These are phyloP conservation scores for Apteryx mantelli DNA, from an alignment of 2,113 vertebrate genomes.

Conservation along the genomic window DNA sequence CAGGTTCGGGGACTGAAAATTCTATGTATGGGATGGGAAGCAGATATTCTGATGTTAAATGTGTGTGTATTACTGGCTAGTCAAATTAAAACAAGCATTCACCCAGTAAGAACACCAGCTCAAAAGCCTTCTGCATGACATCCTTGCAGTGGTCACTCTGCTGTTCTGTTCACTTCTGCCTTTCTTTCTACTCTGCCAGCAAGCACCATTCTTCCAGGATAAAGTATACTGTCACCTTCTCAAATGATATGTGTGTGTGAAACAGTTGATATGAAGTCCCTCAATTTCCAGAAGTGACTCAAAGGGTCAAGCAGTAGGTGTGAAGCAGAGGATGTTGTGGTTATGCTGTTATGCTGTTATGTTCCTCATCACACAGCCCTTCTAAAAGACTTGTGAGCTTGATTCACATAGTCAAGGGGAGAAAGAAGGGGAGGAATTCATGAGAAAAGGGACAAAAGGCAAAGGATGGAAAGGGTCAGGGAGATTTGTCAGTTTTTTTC, in stretches of 20 bases:
- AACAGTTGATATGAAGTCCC: neutral
- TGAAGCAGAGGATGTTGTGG: neutral
- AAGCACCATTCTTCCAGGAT: neutral
- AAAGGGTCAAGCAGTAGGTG: neutral
- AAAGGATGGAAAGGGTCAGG: neutral
- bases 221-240: neutral
- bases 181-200: too few relatives aligned
- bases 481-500: neutral
- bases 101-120: neutral
- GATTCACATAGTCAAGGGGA: neutral
- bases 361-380: neutral
- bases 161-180: neutral
- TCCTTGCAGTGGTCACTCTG: neutral
- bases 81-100: neutral
- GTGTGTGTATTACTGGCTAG: neutral
- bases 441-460: neutral
- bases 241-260: neutral
- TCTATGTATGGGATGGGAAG: neutral
- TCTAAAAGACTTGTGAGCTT: neutral
- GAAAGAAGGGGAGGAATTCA: neutral
- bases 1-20: neutral
- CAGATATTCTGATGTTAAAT: neutral
- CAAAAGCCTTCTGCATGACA: neutral
- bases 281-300: neutral
- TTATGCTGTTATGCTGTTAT: too few relatives aligned